These are phyloP conservation scores for Diarsia brunnea DNA, from an alignment of 2,888 invertebrate species.

Conservation along the genomic window DNA sequence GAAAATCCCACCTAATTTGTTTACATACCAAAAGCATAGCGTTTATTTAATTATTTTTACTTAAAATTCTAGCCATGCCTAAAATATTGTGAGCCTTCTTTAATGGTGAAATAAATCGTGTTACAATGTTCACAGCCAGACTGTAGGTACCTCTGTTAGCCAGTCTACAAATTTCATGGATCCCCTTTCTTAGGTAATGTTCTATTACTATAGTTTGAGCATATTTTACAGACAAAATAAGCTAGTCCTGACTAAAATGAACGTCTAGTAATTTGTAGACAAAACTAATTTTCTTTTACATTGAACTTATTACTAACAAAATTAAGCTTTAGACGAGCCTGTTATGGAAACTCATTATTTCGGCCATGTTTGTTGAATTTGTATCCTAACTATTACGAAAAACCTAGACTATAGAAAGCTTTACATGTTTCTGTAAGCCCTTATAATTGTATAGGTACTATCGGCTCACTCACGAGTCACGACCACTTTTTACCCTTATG, in stretches of 20 bases:
- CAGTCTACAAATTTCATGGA: slow-evolving; percentile 82
- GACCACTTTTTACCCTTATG: too few relatives aligned
- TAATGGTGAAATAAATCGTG: slow-evolving; percentile 27
- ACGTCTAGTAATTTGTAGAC: slow-evolving; percentile 59
- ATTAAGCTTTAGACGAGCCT: slow-evolving; percentile 38
- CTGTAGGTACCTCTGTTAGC: slow-evolving; percentile 75
- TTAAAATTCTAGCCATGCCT: neutral
- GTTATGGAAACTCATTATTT: slow-evolving; percentile 51
- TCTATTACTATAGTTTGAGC: slow-evolving; percentile 73
- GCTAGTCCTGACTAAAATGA: slow-evolving; percentile 53
- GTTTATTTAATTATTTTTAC: neutral
- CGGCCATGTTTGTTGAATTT: slow-evolving; percentile 42
- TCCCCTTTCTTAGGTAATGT: slow-evolving; percentile 83
- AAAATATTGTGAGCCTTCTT: neutral
- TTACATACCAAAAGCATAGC: neutral
- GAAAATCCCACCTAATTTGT: neutral
- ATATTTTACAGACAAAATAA: slow-evolving; percentile 54
- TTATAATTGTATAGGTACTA: slow-evolving; percentile 25
- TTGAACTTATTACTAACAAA: slow-evolving; percentile 47
- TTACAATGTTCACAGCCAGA: slow-evolving; percentile 70
- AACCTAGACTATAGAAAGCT: slow-evolving; percentile 16
- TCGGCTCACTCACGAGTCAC: neutral
- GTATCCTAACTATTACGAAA: slow-evolving; percentile 5
- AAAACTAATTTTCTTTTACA: slow-evolving; percentile 61
- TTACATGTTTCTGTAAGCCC: slow-evolving; percentile 1